Evolutionary conservation across 2,797 vertebrate genomes (phyloP), one percentile per base, ranked within the genome.

Genomic region (Peromyscus melanophrys): DNA sequence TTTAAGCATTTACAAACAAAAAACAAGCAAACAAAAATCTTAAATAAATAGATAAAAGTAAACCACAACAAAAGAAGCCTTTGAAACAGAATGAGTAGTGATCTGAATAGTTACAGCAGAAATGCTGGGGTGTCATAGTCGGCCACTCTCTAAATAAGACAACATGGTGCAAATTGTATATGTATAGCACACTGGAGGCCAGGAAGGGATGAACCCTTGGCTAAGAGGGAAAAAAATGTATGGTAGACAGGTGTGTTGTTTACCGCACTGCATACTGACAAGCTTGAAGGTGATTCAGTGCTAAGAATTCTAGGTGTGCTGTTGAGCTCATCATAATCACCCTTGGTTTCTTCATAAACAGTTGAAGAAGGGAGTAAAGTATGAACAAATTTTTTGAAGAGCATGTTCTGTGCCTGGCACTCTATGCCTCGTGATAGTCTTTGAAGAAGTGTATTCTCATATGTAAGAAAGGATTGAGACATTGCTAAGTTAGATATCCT

Each of bases 91-190:
- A 40, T 25, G 19, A 61, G 3, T 65, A 52, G 52, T 71, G 78
- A 80, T 69, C 92, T 67, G 49, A 89, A 67, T 65, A 92, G 61
- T 84, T 59, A 73, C 2, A 69, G 67, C 46, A 90, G 65, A 94
- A 92, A 85, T 81, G 59, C 46, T 61, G 31, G 17, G 0, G 0
- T 89, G 75, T 12, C 43, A 25, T 49, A 82, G 10, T 46, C 27
- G 27, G 3, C 61, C 57, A 31, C 31, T 21, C 21, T 81, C 52
- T 89, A 75, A 63, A 49, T 89, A 65, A 67, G 76, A 29, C 86
- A 93, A 83, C 31, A 9, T 11, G 77, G 65, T 59, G 40, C 31
- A 69, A 6, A 78, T 23, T 75, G 10, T 80, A 16, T 61, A n/a
- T 17, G 25, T 4, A 37, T 52, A 31, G n/a, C n/a, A 11, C 37